Evolutionary conservation across 2,888 invertebrate species (phyloP).

Genomic region (Clepsis dumicolana): DNA sequence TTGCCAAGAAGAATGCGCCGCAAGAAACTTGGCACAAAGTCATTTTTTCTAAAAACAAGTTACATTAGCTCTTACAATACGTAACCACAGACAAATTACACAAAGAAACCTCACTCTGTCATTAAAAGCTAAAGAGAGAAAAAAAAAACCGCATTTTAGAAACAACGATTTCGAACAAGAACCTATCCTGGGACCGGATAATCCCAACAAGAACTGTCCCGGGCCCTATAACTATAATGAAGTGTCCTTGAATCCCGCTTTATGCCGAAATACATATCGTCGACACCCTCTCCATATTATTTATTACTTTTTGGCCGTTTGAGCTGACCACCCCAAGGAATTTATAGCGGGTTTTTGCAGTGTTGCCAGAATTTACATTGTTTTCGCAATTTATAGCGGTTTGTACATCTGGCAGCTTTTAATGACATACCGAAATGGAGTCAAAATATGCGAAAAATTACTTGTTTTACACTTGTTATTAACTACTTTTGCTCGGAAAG

Average conservation of each 20-base stretch:
- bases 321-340: constrained; percentile 32
- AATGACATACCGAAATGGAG: background rate
- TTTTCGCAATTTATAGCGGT: constrained; percentile 33
- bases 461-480: no score
- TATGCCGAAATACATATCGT: constrained; percentile 39
- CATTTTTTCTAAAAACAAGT: no score
- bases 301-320: constrained; percentile 39
- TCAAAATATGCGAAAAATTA: background rate
- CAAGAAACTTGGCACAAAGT: no score
- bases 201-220: no score
- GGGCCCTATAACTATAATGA: no score
- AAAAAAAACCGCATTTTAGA: no score
- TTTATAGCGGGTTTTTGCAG: constrained; percentile 35
- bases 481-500: no score
- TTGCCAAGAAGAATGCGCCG: no score
- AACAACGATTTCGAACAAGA: background rate
- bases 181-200: constrained; percentile 6
- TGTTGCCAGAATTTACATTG: constrained; percentile 38
- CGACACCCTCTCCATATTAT: constrained; percentile 39
- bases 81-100: no score
- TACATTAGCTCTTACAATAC: no score
- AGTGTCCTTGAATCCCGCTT: constrained; percentile 29
- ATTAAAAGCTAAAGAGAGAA: no score
- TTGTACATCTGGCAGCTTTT: constrained; percentile 30
- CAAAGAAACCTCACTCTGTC: no score